Conservation (phyloP, 2,888 invertebrate genomes). For the Cerastoderma edule region DNA sequence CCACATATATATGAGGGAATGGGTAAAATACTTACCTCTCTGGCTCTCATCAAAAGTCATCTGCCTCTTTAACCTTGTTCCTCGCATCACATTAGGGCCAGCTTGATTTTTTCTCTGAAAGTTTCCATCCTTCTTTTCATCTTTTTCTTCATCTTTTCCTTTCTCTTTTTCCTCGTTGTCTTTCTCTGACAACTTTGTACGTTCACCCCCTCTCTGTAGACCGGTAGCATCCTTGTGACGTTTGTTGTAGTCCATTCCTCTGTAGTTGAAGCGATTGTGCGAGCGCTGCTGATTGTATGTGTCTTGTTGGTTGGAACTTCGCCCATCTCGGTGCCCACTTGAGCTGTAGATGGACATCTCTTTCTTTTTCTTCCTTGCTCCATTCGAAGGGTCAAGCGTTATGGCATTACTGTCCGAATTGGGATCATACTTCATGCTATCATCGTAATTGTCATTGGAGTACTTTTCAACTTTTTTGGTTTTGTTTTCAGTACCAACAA, state of each 20-base stretch:
- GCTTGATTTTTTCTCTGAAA: background rate
- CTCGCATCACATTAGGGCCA: slow-evolving; percentile 9
- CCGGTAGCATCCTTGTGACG: slow-evolving; percentile 43
- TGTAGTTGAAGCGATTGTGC: slow-evolving; percentile 45
- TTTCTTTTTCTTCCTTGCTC: slow-evolving; percentile 27
- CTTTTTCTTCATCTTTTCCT: slow-evolving; percentile 8
- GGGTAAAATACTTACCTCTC: slow-evolving; percentile 56
- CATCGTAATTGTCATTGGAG: background rate
- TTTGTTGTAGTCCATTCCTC: slow-evolving; percentile 57
- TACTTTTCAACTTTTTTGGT: slow-evolving; percentile 13
- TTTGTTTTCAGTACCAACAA: background rate
- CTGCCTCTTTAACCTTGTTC: slow-evolving; percentile 32
- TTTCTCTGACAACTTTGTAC: slow-evolving; percentile 35
- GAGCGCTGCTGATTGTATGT: slow-evolving; percentile 24
- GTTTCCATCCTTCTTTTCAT: slow-evolving; percentile 5
- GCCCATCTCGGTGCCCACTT: slow-evolving; percentile 22
- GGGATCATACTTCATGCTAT: background rate
- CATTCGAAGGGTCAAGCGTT: background rate
- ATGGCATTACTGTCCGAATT: background rate
- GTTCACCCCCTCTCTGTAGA: slow-evolving; percentile 45
- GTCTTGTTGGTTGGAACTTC: slow-evolving; percentile 18
- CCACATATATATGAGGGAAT: no score
- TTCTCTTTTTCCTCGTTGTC: background rate
- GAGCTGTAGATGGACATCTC: slow-evolving; percentile 26
- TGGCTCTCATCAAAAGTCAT: slow-evolving; percentile 67